Base-by-base conservation (phyloP, 2,113 vertebrate genomes). In the Agapornis roseicollis region DNA sequence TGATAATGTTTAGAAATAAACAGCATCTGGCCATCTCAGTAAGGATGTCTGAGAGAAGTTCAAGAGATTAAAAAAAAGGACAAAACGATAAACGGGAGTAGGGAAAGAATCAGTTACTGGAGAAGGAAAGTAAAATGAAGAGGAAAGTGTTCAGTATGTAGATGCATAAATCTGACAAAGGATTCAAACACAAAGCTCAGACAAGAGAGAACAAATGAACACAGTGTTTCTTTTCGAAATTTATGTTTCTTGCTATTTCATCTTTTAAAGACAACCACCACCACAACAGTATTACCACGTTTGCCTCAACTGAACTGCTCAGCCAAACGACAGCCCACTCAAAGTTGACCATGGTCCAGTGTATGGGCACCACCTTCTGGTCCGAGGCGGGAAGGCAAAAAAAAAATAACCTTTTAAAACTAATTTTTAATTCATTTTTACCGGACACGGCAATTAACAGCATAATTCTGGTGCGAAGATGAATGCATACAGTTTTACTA, bases 361-460 rank as follows among this genome's bases (percentile, higher is more conserved):
- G 35, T 28, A 23, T 39, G 60, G 80, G 91, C 93, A 31, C 86
- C 80, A 80, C 56, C 93, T 87, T 16, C 65, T 7, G 95, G 77
- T 2, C 63, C n/a, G 46, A 11, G 61, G 17, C 50, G 17, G 56
- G 27, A 50, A 4, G 6, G 69, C 74, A 17, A 24, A 25, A 2
- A 13, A 13, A 22, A 33, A 22, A 2, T 2, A 2, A 11, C 13
- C 3, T 7, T 7, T 23, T 2, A 1, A 7, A 17, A 52, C 6
- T 3, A 1, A 1, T 7, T 25, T n/a, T 35, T 5, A 0, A 1
- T 11, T 24, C 9, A 1, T 4, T 42, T 27, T 10, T 37, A 15
- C 37, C 1, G 20, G 14, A 7, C 15, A 2, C 5, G 5, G 22
- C 9, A 6, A 1, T 12, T 3, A 23, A 28, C 11, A 20, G 83